Base-by-base conservation (phyloP, 2,797 vertebrate genomes). In the Oryzias dopingdopingensis region DNA sequence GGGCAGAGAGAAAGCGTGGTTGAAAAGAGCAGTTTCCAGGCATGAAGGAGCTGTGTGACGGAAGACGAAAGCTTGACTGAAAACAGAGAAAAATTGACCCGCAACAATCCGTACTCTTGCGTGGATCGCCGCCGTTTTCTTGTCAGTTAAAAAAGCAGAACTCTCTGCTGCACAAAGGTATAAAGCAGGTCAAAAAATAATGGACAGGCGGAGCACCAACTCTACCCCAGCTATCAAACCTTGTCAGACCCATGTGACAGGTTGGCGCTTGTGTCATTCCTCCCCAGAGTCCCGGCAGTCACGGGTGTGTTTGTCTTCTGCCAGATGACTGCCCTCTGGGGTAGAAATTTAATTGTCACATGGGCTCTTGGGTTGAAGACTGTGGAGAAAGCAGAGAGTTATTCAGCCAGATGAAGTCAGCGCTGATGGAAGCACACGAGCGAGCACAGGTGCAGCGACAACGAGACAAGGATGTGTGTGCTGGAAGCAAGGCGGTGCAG, bases 281-380 rank as follows among this genome's bases (percentile, higher is more conserved):
- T 61, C 63, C 20, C 1, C 81, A 41, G 69, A 52, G 67, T 53
- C 24, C 44, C 3, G 5, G 24, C 65, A 46, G 74, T 56, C 54
- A 24, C 82, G 76, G 79, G 81, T 82, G 84, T 45, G 49, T 67
- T 82, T 76, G 81, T 70, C 74, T 74, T 52, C 62, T 59, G 62
- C 67, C 80, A 80, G 73, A 59, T 62, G 57, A 74, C 66, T 44
- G 66, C 76, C 71, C 80, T 72, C 65, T 0, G 54, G 72, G 65
- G 57, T 2, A 53, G 54, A 32, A 49, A 53, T 62, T 63, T 76
- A 80, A 82, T 75, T 75, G 83, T 74, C 26, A 52, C 62, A 65
- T 53, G 44, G 66, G 77, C 57, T 49, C 51, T 37, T 12, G 66
- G 56, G 70, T 49, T 44, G 59, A 65, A 42, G 24, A 46, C 70